These are phyloP conservation scores for Cosmorhoe ocellata DNA, from an alignment of 2,888 invertebrate species.

Conservation along the genomic window DNA sequence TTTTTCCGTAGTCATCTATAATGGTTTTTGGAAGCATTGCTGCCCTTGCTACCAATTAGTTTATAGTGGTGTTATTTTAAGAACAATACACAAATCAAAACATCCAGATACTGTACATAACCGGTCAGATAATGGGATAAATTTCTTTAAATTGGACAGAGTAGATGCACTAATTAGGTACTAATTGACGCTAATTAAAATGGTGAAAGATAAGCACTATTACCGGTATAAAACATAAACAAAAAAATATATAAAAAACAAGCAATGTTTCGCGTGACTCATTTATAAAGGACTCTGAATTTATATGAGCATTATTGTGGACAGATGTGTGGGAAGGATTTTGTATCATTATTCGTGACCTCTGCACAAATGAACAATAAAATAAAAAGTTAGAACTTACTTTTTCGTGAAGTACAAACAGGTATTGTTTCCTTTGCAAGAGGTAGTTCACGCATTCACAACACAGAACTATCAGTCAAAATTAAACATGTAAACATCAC, in stretches of 20 bases:
- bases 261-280: constrained; percentile 23
- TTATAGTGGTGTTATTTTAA: too few relatives aligned
- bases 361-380: not conserved
- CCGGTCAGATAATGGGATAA: too few relatives aligned
- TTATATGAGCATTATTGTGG: constrained; percentile 13
- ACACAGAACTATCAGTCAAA: constrained; percentile 32
- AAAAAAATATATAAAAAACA: constrained; percentile 38
- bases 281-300: constrained; percentile 1
- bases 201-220: constrained; percentile 34
- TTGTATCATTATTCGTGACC: not conserved
- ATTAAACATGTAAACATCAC: not conserved
- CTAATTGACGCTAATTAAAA: too few relatives aligned
- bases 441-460: constrained; percentile 11
- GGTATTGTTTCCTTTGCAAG: too few relatives aligned
- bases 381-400: constrained; percentile 32
- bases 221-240: constrained; percentile 39
- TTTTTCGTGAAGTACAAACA: constrained; percentile 21
- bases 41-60: too few relatives aligned
- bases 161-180: too few relatives aligned
- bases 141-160: too few relatives aligned
- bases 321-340: constrained; percentile 14
- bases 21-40: too few relatives aligned
- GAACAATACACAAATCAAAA: too few relatives aligned
- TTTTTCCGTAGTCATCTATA: too few relatives aligned
- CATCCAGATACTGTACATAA: too few relatives aligned